Base-by-base conservation (phyloP, 2,113 vertebrate species). In the Chauna torquata region DNA sequence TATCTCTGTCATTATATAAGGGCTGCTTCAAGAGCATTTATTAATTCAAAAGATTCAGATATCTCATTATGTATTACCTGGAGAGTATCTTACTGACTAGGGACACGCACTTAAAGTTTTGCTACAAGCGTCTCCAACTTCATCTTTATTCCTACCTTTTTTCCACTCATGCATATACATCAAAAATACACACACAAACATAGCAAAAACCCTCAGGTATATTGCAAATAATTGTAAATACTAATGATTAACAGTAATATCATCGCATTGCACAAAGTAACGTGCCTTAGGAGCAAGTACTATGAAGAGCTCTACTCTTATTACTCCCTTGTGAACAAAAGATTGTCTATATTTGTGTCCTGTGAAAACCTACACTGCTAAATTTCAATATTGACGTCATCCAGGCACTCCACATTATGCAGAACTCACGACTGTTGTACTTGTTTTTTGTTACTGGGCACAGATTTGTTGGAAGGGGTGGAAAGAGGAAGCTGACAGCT, bases 1-100 rank as follows among this genome's bases (percentile, higher is more conserved):
- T 59, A 94, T 86, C 95, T 79, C 83, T 93, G 83, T 64, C 86
- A 85, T 92, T 15, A 64, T 4, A 28, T 8, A 76, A 68, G 20
- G 44, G 85, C 76, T 94, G 71, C 71, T 93, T 68, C 82, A 70
- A 78, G 65, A 95, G 40, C 66, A 85, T 76, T 91, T 93, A 96
- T 96, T 92, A 65, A 96, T 96, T 89, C 83, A 47, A 28, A 93
- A 96, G 69, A 93, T 91, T 93, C 96, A 45, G 52, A n/a, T 75
- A 64, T 38, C 92, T 95, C 90, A 89, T 92, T 94, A 69, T 11
- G 18, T 7, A 1, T 30, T 79, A 96, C 82, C 92, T 93, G 72
- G 74, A 86, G 69, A 96, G 49, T 27, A 64, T 82, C 57, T 28
- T 30, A 52, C 40, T 84, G 52, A 40, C 36, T 45, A 47, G 92